Base-by-base conservation (phyloP, 2,888 invertebrate genomes). In the Chrysomela aeneicollis region DNA sequence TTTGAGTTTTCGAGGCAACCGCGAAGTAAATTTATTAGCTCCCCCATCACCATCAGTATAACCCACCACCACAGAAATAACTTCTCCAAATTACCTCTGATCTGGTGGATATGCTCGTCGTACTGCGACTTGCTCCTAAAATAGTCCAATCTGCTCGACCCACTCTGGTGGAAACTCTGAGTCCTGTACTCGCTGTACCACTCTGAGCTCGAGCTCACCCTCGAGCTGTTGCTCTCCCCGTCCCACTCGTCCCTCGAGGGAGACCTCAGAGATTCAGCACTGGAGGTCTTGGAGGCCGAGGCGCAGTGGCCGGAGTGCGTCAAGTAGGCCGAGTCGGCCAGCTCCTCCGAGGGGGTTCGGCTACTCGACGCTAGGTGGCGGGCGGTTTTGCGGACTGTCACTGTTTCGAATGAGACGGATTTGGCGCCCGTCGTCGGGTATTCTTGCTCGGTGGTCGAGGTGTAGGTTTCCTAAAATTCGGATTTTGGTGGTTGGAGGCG, bases 91-190 rank as follows among this genome's bases (percentile, higher is more conserved):
- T 85, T 88, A 94, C 94, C 93, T 92, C 91, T 88, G 80, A 92
- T 92, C 84, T 91, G 89, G 75, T 90, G 91, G 81, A 94, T 94
- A 84, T 94, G 94, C 61, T 91, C 90, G 83, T 94, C 94, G 83
- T 92, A 94, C 83, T 93, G 92, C 77, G 91, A 91, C 80, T 90
- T 90, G 83, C 91, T 92, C 79, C 92, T 87, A 71, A 89, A 86
- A 77, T 88, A 91, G 73, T 92, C 91, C 84, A 89, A 87, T 79
- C 88, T 88, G 51, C 88, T 86, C 66, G 89, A 86, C 69, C 88
- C 88, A 61, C 87, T 85, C 73, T 90, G 90, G 79, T 90, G 90
- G 79, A 92, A 86, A 76, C 85, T 86, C 73, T 85, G 85, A 72
- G 82, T 84, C 66, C 83, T 82, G 73, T 86, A 88, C 73, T 87